These are phyloP conservation scores for Bombus sibiricus DNA, from an alignment of 1,140 invertebrate genomes.

Conservation along the genomic window DNA sequence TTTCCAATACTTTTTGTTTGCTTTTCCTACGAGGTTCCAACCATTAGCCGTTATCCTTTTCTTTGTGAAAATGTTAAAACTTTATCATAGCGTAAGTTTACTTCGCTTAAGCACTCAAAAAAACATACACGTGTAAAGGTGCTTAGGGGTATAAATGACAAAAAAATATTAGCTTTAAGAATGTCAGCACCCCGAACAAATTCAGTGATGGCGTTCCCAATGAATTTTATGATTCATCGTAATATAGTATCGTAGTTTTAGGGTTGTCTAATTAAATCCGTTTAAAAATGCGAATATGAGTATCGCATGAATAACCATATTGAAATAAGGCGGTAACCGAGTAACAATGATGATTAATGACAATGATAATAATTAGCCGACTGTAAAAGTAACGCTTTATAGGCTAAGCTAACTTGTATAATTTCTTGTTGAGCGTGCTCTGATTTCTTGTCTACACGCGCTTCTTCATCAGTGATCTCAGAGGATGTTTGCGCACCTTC, in stretches of 20 bases:
- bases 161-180: slow-evolving; percentile 65
- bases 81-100: slow-evolving; percentile 44
- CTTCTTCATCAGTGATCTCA: slow-evolving; percentile 49
- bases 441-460: slow-evolving; percentile 24
- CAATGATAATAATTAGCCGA: slow-evolving; percentile 51
- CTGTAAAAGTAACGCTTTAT: slow-evolving; percentile 55
- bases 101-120: slow-evolving; percentile 41
- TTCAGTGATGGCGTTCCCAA: slow-evolving; percentile 53
- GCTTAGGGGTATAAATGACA: slow-evolving; percentile 34
- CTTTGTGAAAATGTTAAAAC: not conserved
- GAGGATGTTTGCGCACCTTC: slow-evolving; percentile 31
- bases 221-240: slow-evolving; percentile 39
- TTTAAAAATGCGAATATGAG: slow-evolving; percentile 43
- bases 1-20: not conserved
- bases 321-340: slow-evolving; percentile 11
- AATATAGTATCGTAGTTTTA: slow-evolving; percentile 44
- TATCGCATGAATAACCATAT: slow-evolving; percentile 24
- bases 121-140: not conserved
- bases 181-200: slow-evolving; percentile 47
- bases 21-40: not conserved
- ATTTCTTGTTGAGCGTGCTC: slow-evolving; percentile 17
- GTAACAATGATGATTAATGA: slow-evolving; percentile 23
- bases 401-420: slow-evolving; percentile 32
- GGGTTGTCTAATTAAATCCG: slow-evolving; percentile 43
- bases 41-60: not conserved